Percentiles rank a stretch among this genome's conserved stretches.
These are phyloP conservation scores for Chaetophractus vellerosus DNA, from an alignment of 2,797 vertebrate genomes.

Conservation along the genomic window DNA sequence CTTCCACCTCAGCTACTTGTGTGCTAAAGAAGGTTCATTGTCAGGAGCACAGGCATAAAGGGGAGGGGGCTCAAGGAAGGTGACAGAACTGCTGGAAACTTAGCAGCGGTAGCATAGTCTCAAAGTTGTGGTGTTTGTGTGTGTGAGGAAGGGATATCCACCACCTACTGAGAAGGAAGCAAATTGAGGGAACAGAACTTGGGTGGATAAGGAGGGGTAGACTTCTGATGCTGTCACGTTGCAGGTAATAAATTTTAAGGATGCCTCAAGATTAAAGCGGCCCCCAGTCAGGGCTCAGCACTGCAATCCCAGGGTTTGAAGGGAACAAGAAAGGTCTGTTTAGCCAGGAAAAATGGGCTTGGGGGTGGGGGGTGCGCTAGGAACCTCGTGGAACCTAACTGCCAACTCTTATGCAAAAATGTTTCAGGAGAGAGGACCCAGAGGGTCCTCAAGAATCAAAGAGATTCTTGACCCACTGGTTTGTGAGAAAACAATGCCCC, in stretches of 20 bases:
- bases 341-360: background rate
- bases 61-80: background rate
- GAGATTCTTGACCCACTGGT: background rate
- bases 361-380: background rate
- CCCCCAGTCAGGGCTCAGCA: background rate
- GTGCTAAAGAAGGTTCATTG: background rate
- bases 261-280: background rate
- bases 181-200: background rate
- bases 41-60: background rate
- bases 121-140: background rate
- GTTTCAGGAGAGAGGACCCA: background rate
- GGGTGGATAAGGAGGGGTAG: background rate
- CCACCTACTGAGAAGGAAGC: background rate
- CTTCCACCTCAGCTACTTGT: background rate
- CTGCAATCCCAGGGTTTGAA: background rate
- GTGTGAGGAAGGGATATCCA: background rate
- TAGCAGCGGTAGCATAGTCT: too few species aligned
- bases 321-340: background rate
- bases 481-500: background rate
- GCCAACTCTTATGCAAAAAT: background rate
- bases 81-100: background rate
- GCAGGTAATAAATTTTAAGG: background rate
- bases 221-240: background rate
- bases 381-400: background rate
- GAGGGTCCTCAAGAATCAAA: too few species aligned